phyloP scores from a whole-genome alignment of 2,113 vertebrate species.

The Geococcyx californianus region DNA sequence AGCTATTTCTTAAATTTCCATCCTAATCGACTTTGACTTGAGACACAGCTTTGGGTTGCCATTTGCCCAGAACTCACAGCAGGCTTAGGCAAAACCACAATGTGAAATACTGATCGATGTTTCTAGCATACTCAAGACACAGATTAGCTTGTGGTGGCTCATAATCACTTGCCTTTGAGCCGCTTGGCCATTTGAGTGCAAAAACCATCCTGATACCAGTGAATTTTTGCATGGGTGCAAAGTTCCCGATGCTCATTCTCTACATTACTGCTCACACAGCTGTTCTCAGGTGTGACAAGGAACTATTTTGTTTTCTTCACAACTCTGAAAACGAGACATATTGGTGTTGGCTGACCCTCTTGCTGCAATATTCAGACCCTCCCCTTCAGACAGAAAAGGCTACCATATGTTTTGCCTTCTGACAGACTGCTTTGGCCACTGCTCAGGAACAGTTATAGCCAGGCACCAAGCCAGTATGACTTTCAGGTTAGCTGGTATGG shows the following conservation, averaged over 20 bases:
- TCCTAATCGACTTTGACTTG: neutral
- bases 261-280: neutral
- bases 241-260: neutral
- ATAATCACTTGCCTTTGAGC: neutral
- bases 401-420: slow-evolving; percentile 29
- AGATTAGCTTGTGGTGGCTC: neutral
- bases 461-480: neutral
- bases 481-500: slow-evolving; percentile 1
- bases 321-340: neutral
- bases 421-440: slow-evolving; percentile 7
- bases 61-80: neutral
- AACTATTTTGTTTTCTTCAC: neutral
- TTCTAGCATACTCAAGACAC: neutral
- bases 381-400: neutral
- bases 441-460: slow-evolving; percentile 6
- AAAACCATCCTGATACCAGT: neutral
- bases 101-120: neutral
- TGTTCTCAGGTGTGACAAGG: neutral
- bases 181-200: neutral
- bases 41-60: neutral
- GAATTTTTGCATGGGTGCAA: neutral
- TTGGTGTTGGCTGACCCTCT: neutral
- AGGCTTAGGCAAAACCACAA: neutral
- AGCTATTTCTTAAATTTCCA: neutral
- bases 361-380: neutral